Conservation (phyloP, 2,888 invertebrate genomes). For the Harpalus rubripes region DNA sequence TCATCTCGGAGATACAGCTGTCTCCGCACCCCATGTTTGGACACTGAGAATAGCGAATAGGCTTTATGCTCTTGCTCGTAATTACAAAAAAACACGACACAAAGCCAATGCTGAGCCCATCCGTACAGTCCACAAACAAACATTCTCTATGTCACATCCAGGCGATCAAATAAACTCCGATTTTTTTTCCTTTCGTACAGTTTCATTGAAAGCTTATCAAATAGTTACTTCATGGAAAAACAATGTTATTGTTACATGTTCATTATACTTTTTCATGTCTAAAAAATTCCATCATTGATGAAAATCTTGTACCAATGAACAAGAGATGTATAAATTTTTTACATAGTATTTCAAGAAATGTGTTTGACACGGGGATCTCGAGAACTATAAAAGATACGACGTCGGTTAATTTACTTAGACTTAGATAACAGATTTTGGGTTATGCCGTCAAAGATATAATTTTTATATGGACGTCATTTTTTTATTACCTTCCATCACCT, state of each 20-base stretch:
- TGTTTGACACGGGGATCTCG: too few species aligned
- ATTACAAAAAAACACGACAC: constrained; percentile 46
- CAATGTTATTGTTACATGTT: not conserved
- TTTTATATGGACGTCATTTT: too few species aligned
- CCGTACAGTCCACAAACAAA: constrained; percentile 27
- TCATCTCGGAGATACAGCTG: constrained; percentile 33
- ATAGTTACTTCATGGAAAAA: not conserved
- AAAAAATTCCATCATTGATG: not conserved
- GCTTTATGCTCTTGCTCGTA: constrained; percentile 30
- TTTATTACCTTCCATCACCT: too few species aligned
- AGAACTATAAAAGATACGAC: too few species aligned
- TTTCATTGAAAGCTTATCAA: not conserved
- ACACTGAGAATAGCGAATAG: not conserved
- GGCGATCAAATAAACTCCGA: not conserved
- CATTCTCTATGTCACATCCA: constrained; percentile 20
- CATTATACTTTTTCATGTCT: not conserved
- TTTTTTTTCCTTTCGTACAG: constrained; percentile 2
- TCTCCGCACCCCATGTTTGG: constrained; percentile 14
- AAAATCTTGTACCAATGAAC: not conserved
- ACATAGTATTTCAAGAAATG: too few species aligned
- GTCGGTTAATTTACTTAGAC: too few species aligned
- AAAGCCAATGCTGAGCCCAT: constrained; percentile 26
- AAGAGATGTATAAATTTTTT: not conserved
- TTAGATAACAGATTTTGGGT: too few species aligned
- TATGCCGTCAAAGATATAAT: too few species aligned